Percentiles rank a stretch among this genome's conserved stretches.
These are phyloP conservation scores for Hypomecis atomaria DNA, from an alignment of 2,888 invertebrate species.

Conservation along the genomic window DNA sequence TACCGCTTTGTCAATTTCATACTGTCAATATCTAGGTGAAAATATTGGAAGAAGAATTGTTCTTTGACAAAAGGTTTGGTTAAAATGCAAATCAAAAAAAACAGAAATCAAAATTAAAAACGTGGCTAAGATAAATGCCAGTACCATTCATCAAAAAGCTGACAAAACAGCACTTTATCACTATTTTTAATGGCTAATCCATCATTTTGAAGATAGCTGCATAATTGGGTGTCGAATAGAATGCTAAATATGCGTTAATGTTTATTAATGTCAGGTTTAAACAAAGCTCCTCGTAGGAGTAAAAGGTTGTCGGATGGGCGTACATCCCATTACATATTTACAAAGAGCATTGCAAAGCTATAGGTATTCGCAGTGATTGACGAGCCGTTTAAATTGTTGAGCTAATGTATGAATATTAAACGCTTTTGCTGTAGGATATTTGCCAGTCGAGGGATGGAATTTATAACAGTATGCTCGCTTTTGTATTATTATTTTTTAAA, in stretches of 20 bases:
- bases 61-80: too few species aligned
- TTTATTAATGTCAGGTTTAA: constrained; percentile 26
- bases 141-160: too few species aligned
- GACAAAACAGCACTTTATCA: not conserved
- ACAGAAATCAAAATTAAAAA: too few species aligned
- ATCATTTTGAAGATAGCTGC: constrained; percentile 2
- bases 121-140: too few species aligned
- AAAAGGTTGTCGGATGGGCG: constrained; percentile 39
- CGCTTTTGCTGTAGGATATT: constrained; percentile 16
- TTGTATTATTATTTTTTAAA: not conserved
- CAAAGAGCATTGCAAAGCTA: constrained; percentile 22
- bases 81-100: too few species aligned
- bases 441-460: constrained; percentile 10
- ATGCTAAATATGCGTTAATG: constrained; percentile 12
- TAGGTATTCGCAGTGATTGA: constrained; percentile 30
- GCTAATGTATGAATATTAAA: constrained; percentile 29
- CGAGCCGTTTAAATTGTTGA: constrained; percentile 29
- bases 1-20: too few species aligned
- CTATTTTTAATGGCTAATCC: not conserved
- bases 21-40: too few species aligned
- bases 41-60: too few species aligned
- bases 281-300: constrained; percentile 41
- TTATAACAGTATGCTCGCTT: constrained; percentile 3
- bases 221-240: not conserved
- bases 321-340: constrained; percentile 30